A percentile compares a stretch with the other conserved stretches of the same genome.
phyloP scores from a whole-genome alignment of 2,888 invertebrate genomes.

The Platycheirus albimanus region DNA sequence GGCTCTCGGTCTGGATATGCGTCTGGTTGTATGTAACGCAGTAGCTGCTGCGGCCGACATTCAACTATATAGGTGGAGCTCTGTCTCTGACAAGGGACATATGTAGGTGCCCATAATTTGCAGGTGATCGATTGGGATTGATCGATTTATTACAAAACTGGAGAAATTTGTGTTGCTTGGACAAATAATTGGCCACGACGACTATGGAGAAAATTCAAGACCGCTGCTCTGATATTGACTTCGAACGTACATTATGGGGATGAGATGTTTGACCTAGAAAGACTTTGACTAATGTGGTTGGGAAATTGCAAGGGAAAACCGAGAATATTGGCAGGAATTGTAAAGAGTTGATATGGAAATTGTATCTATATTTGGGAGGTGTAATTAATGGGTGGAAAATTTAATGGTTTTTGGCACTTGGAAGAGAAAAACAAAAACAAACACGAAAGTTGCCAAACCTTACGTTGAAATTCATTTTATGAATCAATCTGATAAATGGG shows the following conservation, averaged over 20 bases:
- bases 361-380: neutral
- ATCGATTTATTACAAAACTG: constrained; percentile 67
- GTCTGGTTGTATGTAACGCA: too few relatives aligned
- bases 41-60: constrained; percentile 14
- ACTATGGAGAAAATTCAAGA: constrained; percentile 24
- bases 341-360: constrained; percentile 4
- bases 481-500: too few relatives aligned
- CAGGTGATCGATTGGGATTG: constrained; percentile 73
- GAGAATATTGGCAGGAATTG: constrained; percentile 20
- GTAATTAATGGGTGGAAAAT: neutral
- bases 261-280: constrained; percentile 61
- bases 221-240: neutral
- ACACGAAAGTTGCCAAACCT: too few relatives aligned
- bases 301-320: constrained; percentile 35
- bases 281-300: constrained; percentile 23
- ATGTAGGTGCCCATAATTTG: constrained; percentile 72
- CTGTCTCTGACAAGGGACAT: constrained; percentile 68
- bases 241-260: neutral
- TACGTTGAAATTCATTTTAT: too few relatives aligned
- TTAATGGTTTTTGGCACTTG: too few relatives aligned
- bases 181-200: constrained; percentile 18
- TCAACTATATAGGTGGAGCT: constrained; percentile 64
- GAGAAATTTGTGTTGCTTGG: constrained; percentile 52
- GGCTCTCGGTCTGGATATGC: too few relatives aligned
- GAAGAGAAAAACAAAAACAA: too few relatives aligned